Percentiles rank a stretch among this genome's conserved stretches.
These are phyloP conservation scores for Podabrus alpinus DNA, from an alignment of 2,888 invertebrate genomes.

Conservation along the genomic window DNA sequence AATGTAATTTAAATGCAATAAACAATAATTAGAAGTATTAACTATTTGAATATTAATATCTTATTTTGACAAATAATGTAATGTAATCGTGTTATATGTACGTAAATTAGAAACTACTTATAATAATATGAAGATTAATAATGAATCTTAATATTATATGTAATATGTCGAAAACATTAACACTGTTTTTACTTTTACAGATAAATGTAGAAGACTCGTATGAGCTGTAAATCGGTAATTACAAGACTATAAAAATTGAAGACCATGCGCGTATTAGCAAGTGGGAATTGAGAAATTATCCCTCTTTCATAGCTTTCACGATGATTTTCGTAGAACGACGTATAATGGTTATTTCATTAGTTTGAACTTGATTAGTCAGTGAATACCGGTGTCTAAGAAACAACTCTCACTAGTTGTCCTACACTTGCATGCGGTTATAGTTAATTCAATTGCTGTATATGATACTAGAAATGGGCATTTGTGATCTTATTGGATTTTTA, in stretches of 20 bases:
- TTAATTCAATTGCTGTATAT: not conserved
- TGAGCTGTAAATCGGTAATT: not conserved
- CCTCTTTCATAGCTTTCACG: not conserved
- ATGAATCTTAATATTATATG: not conserved
- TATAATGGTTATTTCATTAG: conserved; percentile 14
- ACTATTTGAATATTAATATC: too few relatives aligned
- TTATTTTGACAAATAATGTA: too few relatives aligned
- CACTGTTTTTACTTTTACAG: not conserved
- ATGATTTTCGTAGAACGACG: conserved; percentile 8
- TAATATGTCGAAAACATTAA: not conserved
- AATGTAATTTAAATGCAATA: not conserved
- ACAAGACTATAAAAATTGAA: not conserved
- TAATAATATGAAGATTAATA: too few relatives aligned
- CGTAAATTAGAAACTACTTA: too few relatives aligned
- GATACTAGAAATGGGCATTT: conserved; percentile 28
- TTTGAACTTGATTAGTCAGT: conserved; percentile 12
- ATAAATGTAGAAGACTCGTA: not conserved
- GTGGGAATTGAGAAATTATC: not conserved
- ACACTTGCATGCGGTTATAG: conserved; percentile 4
- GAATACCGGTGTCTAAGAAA: conserved; percentile 17
- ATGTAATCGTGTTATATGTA: too few relatives aligned
- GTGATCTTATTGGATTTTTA: conserved; percentile 40
- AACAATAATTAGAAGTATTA: not conserved
- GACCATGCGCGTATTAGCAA: not conserved
- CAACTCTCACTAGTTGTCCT: conserved; percentile 14